Base-by-base conservation (phyloP, 2,797 vertebrate species). In the Typhlichthys eigenmanni region DNA sequence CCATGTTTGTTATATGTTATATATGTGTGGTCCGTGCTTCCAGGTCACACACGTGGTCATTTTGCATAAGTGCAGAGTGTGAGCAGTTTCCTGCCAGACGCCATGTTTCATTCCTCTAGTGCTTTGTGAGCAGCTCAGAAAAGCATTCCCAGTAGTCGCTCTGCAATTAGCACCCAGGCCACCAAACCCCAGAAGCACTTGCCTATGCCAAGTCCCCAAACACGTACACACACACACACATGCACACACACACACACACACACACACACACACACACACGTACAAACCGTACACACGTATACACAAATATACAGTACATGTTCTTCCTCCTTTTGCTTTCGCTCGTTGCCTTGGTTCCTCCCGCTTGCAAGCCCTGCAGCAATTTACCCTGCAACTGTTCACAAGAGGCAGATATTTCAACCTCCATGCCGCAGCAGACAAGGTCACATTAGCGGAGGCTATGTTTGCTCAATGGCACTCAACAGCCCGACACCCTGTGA, bases 141-240 rank as follows among this genome's bases (percentile, higher is more conserved):
- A 70, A 60, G 68, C 63, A 75, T 86, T 83, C 83, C 69, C 80
- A 64, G 54, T 49, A 72, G 80, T 80, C 80, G 77, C 49, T 60
- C 79, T 79, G 75, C 73, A 89, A 89, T 88, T 88, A 88, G 75
- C 85, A 75, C 80, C 72, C 46, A 50, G 64, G 75, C 82, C 76
- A 61, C 69, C 65, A 70, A 78, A 77, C 75, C 77, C 56, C 69
- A 69, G 47, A 77, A 63, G 64, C 32, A 11, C 67, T 75, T 60
- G 16, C 58, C n/a, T 53, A 71, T 73, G 73, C 76, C 64, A 70
- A 81, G 72, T 79, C 74, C 73, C 76, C 71, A 75, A 78, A 80
- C 71, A 69, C 58, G 29, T 55, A n/a, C 68, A 32, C 24, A 14
- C 48, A 32, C 47, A 11, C 47, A 16, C 58, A 38, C 48, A 32